Base-by-base conservation (phyloP, 2,888 invertebrate species). In the Archips crataeganus region DNA sequence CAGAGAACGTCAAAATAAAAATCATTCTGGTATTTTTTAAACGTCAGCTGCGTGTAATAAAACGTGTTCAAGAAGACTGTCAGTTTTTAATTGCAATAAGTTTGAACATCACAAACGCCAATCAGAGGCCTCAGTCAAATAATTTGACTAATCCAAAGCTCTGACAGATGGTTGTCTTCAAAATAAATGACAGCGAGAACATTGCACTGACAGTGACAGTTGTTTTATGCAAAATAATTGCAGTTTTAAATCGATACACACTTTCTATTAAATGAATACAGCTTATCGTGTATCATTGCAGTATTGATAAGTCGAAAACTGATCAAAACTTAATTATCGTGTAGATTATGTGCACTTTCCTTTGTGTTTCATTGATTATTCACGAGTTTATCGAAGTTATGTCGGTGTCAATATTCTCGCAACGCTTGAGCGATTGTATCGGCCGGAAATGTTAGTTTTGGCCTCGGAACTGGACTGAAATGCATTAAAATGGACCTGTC, bases 401-500 rank as follows among this genome's bases (percentile, higher is more conserved):
- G 75, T 72, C 61, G 75, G 54, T 70, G 63, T 71, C 62, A 62
- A 68, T 47, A 57, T 6, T 74, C 76, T 84, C 80, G 91, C 83
- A 88, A 91, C 91, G 94, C 86, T 88, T 84, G 82, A 91, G 78
- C 85, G 90, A 79, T 71, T 85, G 79, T 85, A 81, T 78, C 75
- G 78, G 77, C 85, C 87, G 88, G 89, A 89, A 89, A 91, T 86
- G 85, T 85, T 75, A 76, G 80, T 81, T 84, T 84, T 85, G 80
- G 77, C 79, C 77, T 77, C 78, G 75, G 83, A 81, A 82, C 83
- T 82, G 73, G 74, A 77, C 76, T 79, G 75, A 74, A 83, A 82
- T 75, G 66, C 6, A 75, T 72, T 72, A 78, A 78, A 85, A 95
- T 97, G 93, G 96, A 96, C 89, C 95, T 96, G 72, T 96, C 96